Evolutionary conservation across 2,888 invertebrate genomes (phyloP).

Genomic region (Heterodera filipjevi): DNA sequence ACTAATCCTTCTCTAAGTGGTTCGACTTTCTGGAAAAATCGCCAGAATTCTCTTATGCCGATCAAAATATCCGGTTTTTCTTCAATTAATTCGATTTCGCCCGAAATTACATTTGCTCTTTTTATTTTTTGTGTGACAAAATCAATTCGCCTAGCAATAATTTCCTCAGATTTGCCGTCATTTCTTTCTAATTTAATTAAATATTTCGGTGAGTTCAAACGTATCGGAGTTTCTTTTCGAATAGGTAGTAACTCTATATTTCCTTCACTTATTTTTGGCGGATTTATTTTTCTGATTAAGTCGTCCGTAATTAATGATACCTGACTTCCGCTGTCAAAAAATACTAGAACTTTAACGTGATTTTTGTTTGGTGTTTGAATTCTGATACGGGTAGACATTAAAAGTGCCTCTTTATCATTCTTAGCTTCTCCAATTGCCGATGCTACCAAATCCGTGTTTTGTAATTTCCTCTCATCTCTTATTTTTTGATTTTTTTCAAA

Average conservation of each 20-base stretch:
- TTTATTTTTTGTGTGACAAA: not conserved
- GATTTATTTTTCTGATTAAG: no score
- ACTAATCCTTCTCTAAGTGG: no score
- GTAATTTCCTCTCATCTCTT: not conserved
- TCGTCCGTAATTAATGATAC: not conserved
- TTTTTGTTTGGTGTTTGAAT: not conserved
- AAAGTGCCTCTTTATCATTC: not conserved
- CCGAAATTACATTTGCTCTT: not conserved
- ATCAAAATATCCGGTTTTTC: no score
- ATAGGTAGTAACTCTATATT: no score
- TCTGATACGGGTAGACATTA: not conserved
- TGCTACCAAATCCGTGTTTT: not conserved
- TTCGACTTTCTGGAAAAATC: no score
- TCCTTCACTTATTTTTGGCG: no score
- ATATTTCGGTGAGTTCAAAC: not conserved
- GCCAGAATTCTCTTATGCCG: no score
- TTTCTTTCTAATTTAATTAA: slow-evolving; percentile 8
- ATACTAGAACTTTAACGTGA: not conserved
- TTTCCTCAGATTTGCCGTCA: not conserved
- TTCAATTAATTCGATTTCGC: not conserved
- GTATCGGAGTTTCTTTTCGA: no score
- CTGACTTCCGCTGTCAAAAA: not conserved
- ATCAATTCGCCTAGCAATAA: not conserved
- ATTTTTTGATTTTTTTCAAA: not conserved
- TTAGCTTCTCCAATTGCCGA: not conserved